Base-by-base conservation (phyloP, 2,797 vertebrate genomes). In the Carduelis carduelis region DNA sequence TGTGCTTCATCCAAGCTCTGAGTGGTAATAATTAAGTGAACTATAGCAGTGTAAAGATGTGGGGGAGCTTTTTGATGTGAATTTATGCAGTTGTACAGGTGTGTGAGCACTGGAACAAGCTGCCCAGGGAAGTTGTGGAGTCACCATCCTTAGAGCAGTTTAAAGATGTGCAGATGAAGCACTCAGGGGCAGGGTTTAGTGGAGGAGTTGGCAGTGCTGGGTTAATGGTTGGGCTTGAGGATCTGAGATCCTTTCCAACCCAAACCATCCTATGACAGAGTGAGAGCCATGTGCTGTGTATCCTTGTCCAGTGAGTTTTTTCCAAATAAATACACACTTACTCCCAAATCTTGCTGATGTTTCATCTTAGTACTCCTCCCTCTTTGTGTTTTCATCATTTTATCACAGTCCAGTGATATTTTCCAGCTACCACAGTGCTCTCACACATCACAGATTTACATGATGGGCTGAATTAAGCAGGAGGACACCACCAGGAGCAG, bases 381-480 rank as follows among this genome's bases (percentile, higher is more conserved):
- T 86, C 68, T 91, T 87, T 53, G 32, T 61, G 44, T 74, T 94
- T 74, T 83, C 71, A 43, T 90, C 21, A n/a, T 92, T 95, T 80
- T 89, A 84, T 95, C 76, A 57, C 87, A 83, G 85, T 56, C 22
- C 63, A 52, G 26, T 87, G 83, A 9, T 88, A 14, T 83, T 93
- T 94, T 83, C 55, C 72, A 83, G 71, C n/a, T 91, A 87, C 24
- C 55, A 59, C 79, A 75, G 89, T 39, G 9, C 26, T 88, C 41
- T 93, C 50, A 87, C 83, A 59, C 60, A 59, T 27, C 43, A 37
- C 65, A 60, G 81, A 90, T 94, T 93, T 95, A 94, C 59, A 37
- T 47, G 93, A 64, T 63, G 47, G 77, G 64, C 55, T 96, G 88
- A 96, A 90, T 93, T 78, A 93, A 92, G 91, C 76, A 57, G 93